A percentile compares a stretch with the other conserved stretches of the same genome.
Conservation (phyloP, 1,140 invertebrate genomes). For the Scaptomyza montana region DNA sequence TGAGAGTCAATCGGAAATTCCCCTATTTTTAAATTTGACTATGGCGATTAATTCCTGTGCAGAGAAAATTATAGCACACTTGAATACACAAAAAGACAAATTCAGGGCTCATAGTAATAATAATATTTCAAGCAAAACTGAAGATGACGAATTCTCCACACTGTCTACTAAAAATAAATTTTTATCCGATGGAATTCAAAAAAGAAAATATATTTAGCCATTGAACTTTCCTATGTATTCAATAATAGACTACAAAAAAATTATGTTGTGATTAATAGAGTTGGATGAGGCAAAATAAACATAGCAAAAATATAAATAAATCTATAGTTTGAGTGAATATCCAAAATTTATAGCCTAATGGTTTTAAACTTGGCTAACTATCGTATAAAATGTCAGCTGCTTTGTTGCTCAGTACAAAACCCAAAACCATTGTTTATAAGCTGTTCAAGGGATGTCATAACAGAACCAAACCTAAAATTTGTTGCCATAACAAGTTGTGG, state of each 20-base stretch:
- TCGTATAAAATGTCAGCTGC: background rate
- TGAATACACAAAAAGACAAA: background rate
- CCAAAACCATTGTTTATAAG: background rate
- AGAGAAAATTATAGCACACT: background rate
- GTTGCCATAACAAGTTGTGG: constrained; percentile 54
- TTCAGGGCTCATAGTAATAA: no score
- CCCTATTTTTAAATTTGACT: no score
- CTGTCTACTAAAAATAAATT: background rate
- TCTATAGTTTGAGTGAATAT: background rate
- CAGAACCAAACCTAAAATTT: constrained; percentile 2
- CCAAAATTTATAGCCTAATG: background rate
- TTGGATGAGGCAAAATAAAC: no score
- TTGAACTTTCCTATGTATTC: background rate
- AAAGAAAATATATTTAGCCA: background rate
- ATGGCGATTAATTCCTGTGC: no score
- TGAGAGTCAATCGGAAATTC: no score
- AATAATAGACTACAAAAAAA: background rate
- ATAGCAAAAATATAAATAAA: no score
- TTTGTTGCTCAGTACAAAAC: background rate
- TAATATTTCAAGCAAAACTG: no score
- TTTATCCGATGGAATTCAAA: constrained; percentile 5
- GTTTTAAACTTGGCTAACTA: background rate
- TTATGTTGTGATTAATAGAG: background rate
- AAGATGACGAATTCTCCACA: no score
- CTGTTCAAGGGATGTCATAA: background rate